A percentile compares a stretch with the other conserved stretches of the same genome.
These are phyloP conservation scores for Calliopsis andreniformis DNA, from an alignment of 1,140 invertebrate genomes.

Conservation along the genomic window DNA sequence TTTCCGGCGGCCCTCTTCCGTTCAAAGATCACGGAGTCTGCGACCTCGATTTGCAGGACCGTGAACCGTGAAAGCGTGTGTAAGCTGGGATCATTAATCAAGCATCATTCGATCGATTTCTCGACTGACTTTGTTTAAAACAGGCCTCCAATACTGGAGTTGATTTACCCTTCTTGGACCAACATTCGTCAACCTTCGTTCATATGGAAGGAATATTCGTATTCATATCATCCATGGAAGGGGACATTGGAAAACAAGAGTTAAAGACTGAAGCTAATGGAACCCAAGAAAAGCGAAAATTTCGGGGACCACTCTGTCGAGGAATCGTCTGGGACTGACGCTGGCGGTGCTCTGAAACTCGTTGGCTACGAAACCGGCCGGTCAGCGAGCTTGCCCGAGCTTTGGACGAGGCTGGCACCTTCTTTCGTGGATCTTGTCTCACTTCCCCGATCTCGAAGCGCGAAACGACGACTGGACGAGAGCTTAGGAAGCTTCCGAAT, in stretches of 20 bases:
- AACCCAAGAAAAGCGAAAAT: constrained; percentile 3
- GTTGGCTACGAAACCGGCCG: constrained; percentile 51
- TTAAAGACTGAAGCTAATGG: constrained; percentile 2
- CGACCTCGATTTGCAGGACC: background rate
- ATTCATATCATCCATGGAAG: too few species aligned
- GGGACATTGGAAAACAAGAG: too few species aligned
- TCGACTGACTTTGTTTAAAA: background rate
- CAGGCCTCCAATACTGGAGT: background rate
- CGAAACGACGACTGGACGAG: background rate
- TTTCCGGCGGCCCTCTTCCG: constrained; percentile 7
- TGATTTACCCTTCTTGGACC: background rate
- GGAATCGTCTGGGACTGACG: background rate
- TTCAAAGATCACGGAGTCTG: constrained; percentile 14
- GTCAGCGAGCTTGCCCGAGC: constrained; percentile 64
- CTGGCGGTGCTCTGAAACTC: constrained; percentile 24
- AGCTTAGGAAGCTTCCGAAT: constrained; percentile 3
- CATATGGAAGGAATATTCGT: too few species aligned
- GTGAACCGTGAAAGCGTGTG: constrained; percentile 24
- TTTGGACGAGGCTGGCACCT: constrained; percentile 50
- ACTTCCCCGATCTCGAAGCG: constrained; percentile 6
- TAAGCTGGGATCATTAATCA: constrained; percentile 19
- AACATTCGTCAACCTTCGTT: too few species aligned
- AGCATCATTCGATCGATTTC: constrained; percentile 6
- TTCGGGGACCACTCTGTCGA: background rate
- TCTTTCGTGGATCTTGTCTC: constrained; percentile 15